Percentiles rank a stretch among this genome's conserved stretches.
Conservation (phyloP, 2,113 vertebrate genomes). For the Ceuthmochares aereus region DNA sequence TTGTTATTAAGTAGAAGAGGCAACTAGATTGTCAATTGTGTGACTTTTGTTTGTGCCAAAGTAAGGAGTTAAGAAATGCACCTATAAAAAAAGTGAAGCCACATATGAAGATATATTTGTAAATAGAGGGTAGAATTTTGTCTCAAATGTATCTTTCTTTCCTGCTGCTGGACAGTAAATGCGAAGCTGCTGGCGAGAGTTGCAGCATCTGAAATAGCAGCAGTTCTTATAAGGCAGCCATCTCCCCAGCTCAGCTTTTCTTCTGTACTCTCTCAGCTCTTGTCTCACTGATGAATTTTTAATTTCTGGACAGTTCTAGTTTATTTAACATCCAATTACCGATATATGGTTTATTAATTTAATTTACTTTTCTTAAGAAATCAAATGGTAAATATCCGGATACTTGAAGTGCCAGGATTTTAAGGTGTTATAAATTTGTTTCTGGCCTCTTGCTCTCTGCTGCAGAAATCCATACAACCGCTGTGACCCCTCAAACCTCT, state of each 20-base stretch:
- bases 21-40: not conserved
- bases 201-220: not conserved
- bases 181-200: constrained; percentile 5
- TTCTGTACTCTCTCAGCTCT: not conserved
- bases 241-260: not conserved
- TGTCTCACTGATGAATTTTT: not conserved
- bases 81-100: not conserved
- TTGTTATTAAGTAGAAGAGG: not conserved
- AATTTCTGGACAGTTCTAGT: not conserved
- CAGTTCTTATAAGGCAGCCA: not conserved
- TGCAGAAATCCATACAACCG: not conserved
- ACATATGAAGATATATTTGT: not conserved
- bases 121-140: not conserved
- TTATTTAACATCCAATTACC: not conserved
- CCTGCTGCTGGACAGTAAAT: constrained; percentile 35
- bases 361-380: not conserved
- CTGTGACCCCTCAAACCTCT: not conserved
- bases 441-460: not conserved
- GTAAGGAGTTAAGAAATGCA: not conserved
- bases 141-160: constrained; percentile 33
- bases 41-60: not conserved
- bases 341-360: not conserved
- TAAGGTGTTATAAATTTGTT: not conserved
- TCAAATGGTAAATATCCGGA: not conserved
- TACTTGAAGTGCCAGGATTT: accelerated